These are phyloP conservation scores for Drosophila pseudotakahashii DNA, from an alignment of 2,888 invertebrate genomes.

Conservation along the genomic window DNA sequence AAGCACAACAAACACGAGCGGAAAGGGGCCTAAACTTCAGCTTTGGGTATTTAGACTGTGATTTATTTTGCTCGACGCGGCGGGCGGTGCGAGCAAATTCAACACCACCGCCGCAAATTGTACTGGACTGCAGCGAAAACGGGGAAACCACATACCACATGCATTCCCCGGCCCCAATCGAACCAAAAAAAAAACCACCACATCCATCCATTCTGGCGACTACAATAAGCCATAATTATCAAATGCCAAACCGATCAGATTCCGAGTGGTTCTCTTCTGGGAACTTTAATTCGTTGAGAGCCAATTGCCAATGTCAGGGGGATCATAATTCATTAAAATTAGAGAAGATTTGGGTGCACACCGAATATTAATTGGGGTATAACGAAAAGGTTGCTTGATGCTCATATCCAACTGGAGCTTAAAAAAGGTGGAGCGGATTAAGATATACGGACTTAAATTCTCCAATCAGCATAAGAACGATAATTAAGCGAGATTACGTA, in stretches of 20 bases:
- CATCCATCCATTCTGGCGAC: slow-evolving; percentile 36
- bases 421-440: slow-evolving; percentile 32
- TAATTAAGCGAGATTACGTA: slow-evolving; percentile 12
- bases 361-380: slow-evolving; percentile 31
- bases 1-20: slow-evolving; percentile 31
- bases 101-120: slow-evolving; percentile 26
- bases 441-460: slow-evolving; percentile 5
- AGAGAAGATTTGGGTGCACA: slow-evolving; percentile 22
- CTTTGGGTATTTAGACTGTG: slow-evolving; percentile 77
- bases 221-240: slow-evolving; percentile 77
- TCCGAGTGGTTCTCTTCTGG: slow-evolving; percentile 17
- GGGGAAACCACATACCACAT: slow-evolving; percentile 35
- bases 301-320: slow-evolving; percentile 42
- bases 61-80: slow-evolving; percentile 71
- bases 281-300: slow-evolving; percentile 8
- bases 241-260: slow-evolving; percentile 55
- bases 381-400: slow-evolving; percentile 7
- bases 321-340: slow-evolving; percentile 42
- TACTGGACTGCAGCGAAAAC: slow-evolving; percentile 19
- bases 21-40: slow-evolving; percentile 72
- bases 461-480: slow-evolving; percentile 9
- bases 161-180: slow-evolving; percentile 26
- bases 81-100: slow-evolving; percentile 62
- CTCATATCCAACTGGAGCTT: neutral
- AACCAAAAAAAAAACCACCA: slow-evolving; percentile 5